Evolutionary conservation across 2,888 invertebrate genomes (phyloP).

Genomic region (Megaustenia siamemsis): DNA sequence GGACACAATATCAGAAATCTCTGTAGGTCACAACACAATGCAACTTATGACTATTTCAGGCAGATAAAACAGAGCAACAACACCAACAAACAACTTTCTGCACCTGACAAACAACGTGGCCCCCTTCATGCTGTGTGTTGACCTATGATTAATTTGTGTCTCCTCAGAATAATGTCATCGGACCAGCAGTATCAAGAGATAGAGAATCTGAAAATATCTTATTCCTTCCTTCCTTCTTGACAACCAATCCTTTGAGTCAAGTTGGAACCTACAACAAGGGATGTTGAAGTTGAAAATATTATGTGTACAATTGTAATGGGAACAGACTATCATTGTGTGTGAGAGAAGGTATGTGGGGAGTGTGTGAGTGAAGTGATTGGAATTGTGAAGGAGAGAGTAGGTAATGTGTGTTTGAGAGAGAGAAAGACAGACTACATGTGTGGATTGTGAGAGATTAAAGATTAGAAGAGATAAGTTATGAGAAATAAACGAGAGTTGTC

Average conservation of each 20-base stretch:
- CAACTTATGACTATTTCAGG: too few species aligned
- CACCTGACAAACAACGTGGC: too few species aligned
- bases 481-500: neutral
- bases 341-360: neutral
- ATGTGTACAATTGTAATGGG: neutral
- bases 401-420: neutral
- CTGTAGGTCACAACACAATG: too few species aligned
- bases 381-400: neutral
- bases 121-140: too few species aligned
- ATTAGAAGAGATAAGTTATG: neutral
- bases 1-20: too few species aligned
- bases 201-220: slow-evolving; percentile 67
- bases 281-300: neutral
- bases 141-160: neutral
- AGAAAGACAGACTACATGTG: neutral
- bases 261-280: neutral
- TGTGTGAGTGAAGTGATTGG: too few species aligned
- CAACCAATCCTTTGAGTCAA: slow-evolving; percentile 39
- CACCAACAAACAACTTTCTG: too few species aligned
- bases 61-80: too few species aligned
- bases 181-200: slow-evolving; percentile 68
- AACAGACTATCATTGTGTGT: neutral
- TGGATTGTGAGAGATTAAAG: neutral
- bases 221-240: slow-evolving; percentile 64
- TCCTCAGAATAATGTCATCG: slow-evolving; percentile 68